Base-by-base conservation (phyloP, 1,140 invertebrate genomes). In the Drosophila erecta region DNA sequence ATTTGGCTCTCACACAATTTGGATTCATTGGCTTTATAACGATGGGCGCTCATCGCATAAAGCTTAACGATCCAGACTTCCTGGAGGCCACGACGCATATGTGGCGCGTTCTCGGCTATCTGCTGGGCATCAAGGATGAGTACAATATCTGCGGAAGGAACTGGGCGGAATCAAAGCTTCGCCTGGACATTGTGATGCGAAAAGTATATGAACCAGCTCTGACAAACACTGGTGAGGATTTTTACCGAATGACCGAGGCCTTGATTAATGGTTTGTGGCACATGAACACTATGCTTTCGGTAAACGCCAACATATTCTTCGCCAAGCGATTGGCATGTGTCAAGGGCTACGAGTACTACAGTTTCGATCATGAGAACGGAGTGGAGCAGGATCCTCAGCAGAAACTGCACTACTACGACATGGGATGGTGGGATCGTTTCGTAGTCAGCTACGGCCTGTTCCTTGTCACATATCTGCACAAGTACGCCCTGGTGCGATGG, bases 1-100 rank as follows among this genome's bases (percentile, higher is more conserved):
- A 98, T 72, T 95, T 98, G 94, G 95, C 95, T 0, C 79, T 98
- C 1, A 97, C 97, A 0, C 96, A 96, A 87, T 97, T 97, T 77
- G 96, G 96, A 10, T 98, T 98, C 81, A 95, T 98, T 73, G 97
- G 97, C 2, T 95, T 96, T 51, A 94, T 95, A 1, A 78, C 97
- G 0, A 67, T 96, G 4, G 94, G 94, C 41, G 94, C 95, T 0
- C 92, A 95, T 46, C 91, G 94, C 35, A 93, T 97, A 33, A 96
- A 96, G 1, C 92, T 97, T 3, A 46, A 93, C 12, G 93, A 93
- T 17, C 76, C 93, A 10, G 93, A 95, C 24, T 95, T 96, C 53
- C 80, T 96, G n/a, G 95, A 96, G 50, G 95, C 95, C n/a, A 95
- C 96, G 51, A 91, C 96, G 2, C 97, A 98, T 89, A 95, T 98